These are phyloP conservation scores for Oxyruncus cristatus DNA, from an alignment of 2,113 vertebrate genomes.

Conservation along the genomic window DNA sequence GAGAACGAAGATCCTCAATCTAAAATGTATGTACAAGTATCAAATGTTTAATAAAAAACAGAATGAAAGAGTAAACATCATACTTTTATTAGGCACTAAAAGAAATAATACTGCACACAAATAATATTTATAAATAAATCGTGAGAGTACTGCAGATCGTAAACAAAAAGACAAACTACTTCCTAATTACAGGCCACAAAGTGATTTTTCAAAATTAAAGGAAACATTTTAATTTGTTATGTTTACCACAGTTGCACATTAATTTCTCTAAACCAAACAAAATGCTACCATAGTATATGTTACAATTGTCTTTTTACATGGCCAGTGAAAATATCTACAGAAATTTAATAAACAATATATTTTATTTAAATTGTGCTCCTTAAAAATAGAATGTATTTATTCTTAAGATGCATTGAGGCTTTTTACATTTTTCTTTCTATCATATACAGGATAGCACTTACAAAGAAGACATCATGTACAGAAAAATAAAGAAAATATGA, in stretches of 20 bases:
- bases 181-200: background rate
- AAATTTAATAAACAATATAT: background rate
- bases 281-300: background rate
- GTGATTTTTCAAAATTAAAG: background rate
- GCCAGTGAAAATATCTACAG: background rate
- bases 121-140: background rate
- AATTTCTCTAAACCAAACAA: background rate
- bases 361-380: background rate
- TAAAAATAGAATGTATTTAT: background rate
- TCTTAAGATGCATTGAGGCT: background rate
- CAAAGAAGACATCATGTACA: background rate
- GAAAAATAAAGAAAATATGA: background rate
- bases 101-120: background rate
- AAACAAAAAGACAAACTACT: background rate
- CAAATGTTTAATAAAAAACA: background rate
- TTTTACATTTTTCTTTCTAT: background rate
- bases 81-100: background rate
- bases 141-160: background rate
- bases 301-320: background rate
- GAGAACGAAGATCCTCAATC: conserved; percentile 85
- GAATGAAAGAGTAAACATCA: background rate
- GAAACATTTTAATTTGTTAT: background rate
- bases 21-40: conserved; percentile 44
- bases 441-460: background rate
- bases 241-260: background rate